These are phyloP conservation scores for Plagiodera versicolora DNA, from an alignment of 2,888 invertebrate species.

Conservation along the genomic window DNA sequence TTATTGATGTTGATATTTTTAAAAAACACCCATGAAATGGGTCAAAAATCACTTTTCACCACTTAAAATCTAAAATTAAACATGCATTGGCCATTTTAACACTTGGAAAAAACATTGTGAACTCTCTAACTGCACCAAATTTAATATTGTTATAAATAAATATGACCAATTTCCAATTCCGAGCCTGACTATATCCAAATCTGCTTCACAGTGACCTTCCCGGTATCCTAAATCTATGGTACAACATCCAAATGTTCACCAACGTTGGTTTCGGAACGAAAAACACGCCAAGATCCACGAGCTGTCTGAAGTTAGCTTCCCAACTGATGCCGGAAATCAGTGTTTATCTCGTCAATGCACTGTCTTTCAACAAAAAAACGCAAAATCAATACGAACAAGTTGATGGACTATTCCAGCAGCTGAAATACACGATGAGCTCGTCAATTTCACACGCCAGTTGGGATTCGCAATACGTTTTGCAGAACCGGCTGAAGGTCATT, in stretches of 20 bases:
- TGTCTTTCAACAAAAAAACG: not conserved
- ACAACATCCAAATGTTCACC: slow-evolving; percentile 16
- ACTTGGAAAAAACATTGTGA: too few species aligned
- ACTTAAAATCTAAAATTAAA: too few species aligned
- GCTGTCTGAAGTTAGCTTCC: slow-evolving; percentile 14
- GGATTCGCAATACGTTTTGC: not conserved
- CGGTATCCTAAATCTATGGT: slow-evolving; percentile 18
- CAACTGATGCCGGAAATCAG: slow-evolving; percentile 22
- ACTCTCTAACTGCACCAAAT: too few species aligned
- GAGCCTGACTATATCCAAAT: too few species aligned
- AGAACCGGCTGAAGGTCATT: slow-evolving; percentile 5
- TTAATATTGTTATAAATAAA: too few species aligned
- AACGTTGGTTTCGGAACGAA: slow-evolving; percentile 7
- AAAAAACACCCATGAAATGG: too few species aligned
- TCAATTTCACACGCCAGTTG: too few species aligned
- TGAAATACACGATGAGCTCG: too few species aligned
- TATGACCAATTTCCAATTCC: too few species aligned
- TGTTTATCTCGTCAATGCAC: slow-evolving; percentile 1
- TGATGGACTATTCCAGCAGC: not conserved
- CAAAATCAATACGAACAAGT: not conserved
- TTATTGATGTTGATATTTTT: too few species aligned
- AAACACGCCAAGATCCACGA: not conserved
- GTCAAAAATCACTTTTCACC: too few species aligned
- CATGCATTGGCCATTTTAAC: too few species aligned
- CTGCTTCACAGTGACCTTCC: slow-evolving; percentile 13